Evolutionary conservation across 2,888 invertebrate genomes (phyloP).

Genomic region (Dolomedes plantarius): DNA sequence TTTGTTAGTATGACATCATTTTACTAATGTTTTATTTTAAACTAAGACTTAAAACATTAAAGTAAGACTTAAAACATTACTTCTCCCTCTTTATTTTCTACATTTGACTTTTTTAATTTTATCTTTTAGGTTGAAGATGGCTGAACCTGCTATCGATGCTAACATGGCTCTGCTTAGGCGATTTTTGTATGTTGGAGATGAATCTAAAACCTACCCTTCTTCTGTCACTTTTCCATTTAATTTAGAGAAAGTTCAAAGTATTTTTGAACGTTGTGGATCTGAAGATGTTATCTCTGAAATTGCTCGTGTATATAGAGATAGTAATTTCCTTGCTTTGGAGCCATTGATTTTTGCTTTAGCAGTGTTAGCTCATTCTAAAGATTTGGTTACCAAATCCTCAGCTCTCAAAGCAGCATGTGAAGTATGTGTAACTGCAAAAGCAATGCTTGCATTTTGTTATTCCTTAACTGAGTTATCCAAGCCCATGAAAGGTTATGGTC

Average conservation of each 20-base stretch:
- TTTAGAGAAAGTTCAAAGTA: constrained; percentile 38
- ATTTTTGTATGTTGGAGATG: constrained; percentile 71
- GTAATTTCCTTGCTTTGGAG: constrained; percentile 52
- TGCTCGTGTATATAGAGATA: constrained; percentile 34
- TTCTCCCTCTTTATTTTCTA: too few relatives aligned
- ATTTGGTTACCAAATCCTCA: constrained; percentile 78
- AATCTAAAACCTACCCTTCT: constrained; percentile 39
- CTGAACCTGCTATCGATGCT: background rate
- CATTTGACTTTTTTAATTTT: too few relatives aligned
- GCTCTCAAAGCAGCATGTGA: constrained; percentile 80
- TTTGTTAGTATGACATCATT: too few relatives aligned
- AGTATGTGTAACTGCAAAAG: constrained; percentile 82
- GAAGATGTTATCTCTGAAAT: constrained; percentile 44
- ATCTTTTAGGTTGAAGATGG: constrained; percentile 35
- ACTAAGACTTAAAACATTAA: too few relatives aligned
- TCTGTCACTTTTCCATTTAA: constrained; percentile 40
- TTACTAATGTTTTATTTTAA: too few relatives aligned
- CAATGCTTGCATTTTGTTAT: constrained; percentile 82
- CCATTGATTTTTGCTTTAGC: constrained; percentile 83
- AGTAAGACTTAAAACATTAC: too few relatives aligned
- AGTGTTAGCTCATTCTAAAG: constrained; percentile 80
- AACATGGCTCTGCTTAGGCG: constrained; percentile 31
- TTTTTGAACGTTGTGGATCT: constrained; percentile 25
- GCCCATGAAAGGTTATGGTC: constrained; percentile 79
- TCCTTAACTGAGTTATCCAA: constrained; percentile 79